phyloP scores from a whole-genome alignment of 2,888 invertebrate genomes.

The Chesias legatella region DNA sequence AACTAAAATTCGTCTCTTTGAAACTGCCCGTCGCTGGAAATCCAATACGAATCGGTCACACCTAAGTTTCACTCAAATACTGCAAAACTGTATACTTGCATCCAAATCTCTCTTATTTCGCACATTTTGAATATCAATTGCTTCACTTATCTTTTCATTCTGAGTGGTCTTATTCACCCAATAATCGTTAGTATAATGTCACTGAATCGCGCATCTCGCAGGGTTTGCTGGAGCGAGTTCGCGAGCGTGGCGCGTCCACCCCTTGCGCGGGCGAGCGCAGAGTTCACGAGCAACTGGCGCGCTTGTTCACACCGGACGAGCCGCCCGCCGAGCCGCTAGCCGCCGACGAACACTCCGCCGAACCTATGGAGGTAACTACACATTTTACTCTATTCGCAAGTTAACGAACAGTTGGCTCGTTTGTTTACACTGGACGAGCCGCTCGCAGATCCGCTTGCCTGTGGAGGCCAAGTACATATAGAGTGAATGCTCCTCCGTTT shows the following conservation, averaged over 20 bases:
- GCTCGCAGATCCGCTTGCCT: not conserved
- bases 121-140: too few species aligned
- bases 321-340: slow-evolving; percentile 23
- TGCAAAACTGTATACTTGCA: too few species aligned
- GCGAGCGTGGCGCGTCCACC: slow-evolving; percentile 83
- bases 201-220: slow-evolving; percentile 40
- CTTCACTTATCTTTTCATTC: too few species aligned
- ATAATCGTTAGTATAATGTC: too few species aligned
- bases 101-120: too few species aligned
- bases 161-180: too few species aligned
- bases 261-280: slow-evolving; percentile 84
- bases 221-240: slow-evolving; percentile 87
- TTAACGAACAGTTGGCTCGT: not conserved
- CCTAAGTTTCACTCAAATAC: too few species aligned
- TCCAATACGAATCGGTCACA: too few species aligned
- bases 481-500: too few species aligned
- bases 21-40: too few species aligned
- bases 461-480: too few species aligned
- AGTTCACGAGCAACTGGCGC: slow-evolving; percentile 85
- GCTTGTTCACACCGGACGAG: slow-evolving; percentile 59
- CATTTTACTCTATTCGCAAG: not conserved
- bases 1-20: too few species aligned
- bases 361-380: slow-evolving; percentile 60
- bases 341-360: slow-evolving; percentile 34
- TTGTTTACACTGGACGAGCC: not conserved